Evolutionary conservation across 2,888 invertebrate genomes (phyloP), one percentile per base, ranked within the genome.

Genomic region (Hirtodrosophila trivittata): DNA sequence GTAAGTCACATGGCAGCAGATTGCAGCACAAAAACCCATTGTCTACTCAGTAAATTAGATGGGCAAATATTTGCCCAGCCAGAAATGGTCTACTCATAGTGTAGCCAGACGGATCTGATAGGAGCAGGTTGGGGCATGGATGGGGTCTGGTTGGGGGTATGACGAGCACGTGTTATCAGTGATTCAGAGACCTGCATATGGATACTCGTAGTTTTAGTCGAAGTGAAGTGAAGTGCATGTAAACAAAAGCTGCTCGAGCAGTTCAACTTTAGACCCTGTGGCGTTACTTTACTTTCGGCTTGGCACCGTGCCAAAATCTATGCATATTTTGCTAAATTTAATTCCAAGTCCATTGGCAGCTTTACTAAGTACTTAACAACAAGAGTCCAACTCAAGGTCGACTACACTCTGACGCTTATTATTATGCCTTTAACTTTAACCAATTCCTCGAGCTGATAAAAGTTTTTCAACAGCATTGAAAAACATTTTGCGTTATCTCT

Each of bases 101-200:
- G 25, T 47, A 9, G 26, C 28, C 9, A n/a, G 9, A n/a, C 28
- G 9, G 1, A 7, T 28, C 28, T 28, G 28, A 9, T 7, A 28
- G 1, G 28, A 28, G n/a, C 3, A n/a, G n/a, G 28, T 7, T 7
- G 5, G n/a, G 28, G 28, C 1, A 28, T 25, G 18, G n/a, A 8
- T 8, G 21, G 37, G 14, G 18, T n/a, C 30, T 50, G 12, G 26
- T 35, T 12, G n/a, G 28, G 41, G 32, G 26, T 59, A 49, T 60
- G 21, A 13, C 8, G 32, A 39, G 66, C 77, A 77, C 68, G 68
- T 82, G 69, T 62, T 69, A 72, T 69, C 73, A 45, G 59, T 85
- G 80, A 82, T 56, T 73, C 86, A 85, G 72, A 39, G 56, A 10
- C 52, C 42, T 63, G 63, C 42, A 30, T 66, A 57, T 76, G 78